Conservation (phyloP, 2,888 invertebrate genomes). For the Macrosiphum euphorbiae region DNA sequence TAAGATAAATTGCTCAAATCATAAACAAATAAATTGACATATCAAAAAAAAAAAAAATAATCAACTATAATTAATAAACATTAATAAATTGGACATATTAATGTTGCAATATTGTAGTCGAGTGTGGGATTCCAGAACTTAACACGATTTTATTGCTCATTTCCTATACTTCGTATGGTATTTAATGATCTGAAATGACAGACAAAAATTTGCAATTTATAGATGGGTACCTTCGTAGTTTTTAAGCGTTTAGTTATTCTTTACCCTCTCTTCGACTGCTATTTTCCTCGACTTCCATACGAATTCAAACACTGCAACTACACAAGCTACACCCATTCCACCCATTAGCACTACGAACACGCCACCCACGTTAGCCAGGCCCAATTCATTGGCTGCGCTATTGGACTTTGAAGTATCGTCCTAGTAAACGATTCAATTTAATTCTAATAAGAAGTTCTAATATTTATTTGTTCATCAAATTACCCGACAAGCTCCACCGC, state of each 20-base stretch:
- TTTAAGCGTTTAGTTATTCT: slow-evolving; percentile 20
- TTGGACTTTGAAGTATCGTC: slow-evolving; percentile 88
- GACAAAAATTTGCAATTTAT: not conserved
- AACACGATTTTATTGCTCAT: not conserved
- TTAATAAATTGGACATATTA: not conserved
- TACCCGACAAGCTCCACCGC: slow-evolving; percentile 88
- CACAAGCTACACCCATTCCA: slow-evolving; percentile 91
- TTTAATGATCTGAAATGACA: slow-evolving; percentile 54
- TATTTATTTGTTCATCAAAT: slow-evolving; percentile 69
- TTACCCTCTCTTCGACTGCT: slow-evolving; percentile 89
- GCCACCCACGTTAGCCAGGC: slow-evolving; percentile 94
- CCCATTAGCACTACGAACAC: slow-evolving; percentile 96
- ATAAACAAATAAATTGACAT: not conserved
- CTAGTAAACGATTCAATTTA: slow-evolving; percentile 71
- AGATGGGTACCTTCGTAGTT: not conserved
- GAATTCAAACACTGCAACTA: slow-evolving; percentile 95
- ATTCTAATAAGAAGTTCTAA: not conserved
- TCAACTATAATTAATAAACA: not conserved
- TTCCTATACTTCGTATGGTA: slow-evolving; percentile 61
- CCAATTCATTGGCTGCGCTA: slow-evolving; percentile 89
- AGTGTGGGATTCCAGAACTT: not conserved
- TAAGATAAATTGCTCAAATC: not conserved
- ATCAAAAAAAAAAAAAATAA: not conserved
- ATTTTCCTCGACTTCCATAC: slow-evolving; percentile 95
- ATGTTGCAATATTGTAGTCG: not conserved